Evolutionary conservation across 2,797 vertebrate species (phyloP), one percentile per base, ranked within the genome.

Genomic region (Brotula barbata): DNA sequence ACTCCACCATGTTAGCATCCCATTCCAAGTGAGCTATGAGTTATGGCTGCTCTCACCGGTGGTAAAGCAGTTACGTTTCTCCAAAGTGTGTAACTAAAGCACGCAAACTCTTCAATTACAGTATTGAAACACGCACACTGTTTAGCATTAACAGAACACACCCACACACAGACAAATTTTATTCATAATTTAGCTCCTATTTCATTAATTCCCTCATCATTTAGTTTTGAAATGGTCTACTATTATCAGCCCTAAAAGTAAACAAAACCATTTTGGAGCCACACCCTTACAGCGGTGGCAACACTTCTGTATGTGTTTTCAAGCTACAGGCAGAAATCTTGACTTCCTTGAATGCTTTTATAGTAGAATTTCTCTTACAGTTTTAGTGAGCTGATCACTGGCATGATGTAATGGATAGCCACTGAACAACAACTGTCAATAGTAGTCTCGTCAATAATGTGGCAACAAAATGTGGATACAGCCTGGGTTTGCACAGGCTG

Each of bases 11-110:
- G 64, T 67, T 73, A 64, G 71, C 51, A 64, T 73, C 62, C 49
- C 39, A 44, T 77, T 71, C 71, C 63, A n/a, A 57, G 65, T 44
- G 65, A 55, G 45, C 42, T 1, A 1, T 78, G 80, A 82, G 39
- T 76, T 78, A 78, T 55, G 53, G 70, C 31, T 47, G 64, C 54
- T 73, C 42, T 61, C 45, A 51, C 34, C n/a, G n/a, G n/a, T n/a
- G n/a, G 49, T 16, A 20, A 23, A 66, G 42, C 42, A 59, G 48
- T 40, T 19, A 52, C 42, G 52, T 13, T 50, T 33, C 31, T 33
- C 31, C 6, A 33, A 33, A 52, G 10, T 37, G 20, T 41, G 23
- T 17, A 6, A 53, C 44, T 14, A 37, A 33, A 51, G 16, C 40
- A 50, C 31, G 41, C 20, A 2, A 13, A 36, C 23, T 68, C 40